Conservation (phyloP, 2,888 invertebrate species). For the Amblyjoppa fuscipennis region DNA sequence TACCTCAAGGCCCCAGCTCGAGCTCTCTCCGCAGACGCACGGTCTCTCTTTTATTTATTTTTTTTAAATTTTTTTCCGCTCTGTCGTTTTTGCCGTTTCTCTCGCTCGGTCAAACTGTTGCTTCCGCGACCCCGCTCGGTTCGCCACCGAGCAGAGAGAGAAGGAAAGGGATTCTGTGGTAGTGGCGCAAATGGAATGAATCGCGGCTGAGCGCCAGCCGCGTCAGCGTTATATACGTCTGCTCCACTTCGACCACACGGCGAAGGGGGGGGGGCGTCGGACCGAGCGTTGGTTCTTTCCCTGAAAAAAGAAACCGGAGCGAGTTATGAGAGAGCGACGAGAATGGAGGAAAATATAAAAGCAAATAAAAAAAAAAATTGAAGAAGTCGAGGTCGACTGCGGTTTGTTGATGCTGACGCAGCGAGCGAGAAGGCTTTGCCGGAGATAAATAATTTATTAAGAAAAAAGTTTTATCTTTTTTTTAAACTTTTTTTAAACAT, state of each 20-base stretch:
- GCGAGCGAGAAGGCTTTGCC: background rate
- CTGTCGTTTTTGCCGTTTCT: constrained; percentile 14
- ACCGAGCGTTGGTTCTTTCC: constrained; percentile 43
- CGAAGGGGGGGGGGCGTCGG: constrained; percentile 6
- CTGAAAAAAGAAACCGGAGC: constrained; percentile 28
- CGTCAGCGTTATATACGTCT: constrained; percentile 42
- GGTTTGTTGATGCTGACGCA: constrained; percentile 1
- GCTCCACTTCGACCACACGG: constrained; percentile 41
- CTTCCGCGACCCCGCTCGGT: constrained; percentile 48
- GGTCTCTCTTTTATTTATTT: background rate
- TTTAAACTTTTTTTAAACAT: background rate
- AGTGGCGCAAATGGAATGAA: constrained; percentile 54
- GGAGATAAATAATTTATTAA: constrained; percentile 30
- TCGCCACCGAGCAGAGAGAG: constrained; percentile 38
- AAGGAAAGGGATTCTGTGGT: constrained; percentile 14
- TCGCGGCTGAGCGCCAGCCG: constrained; percentile 30
- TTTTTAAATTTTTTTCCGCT: constrained; percentile 15
- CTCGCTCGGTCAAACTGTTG: constrained; percentile 65
- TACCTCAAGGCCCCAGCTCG: background rate
- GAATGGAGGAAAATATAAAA: constrained; percentile 23
- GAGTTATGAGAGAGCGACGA: constrained; percentile 18
- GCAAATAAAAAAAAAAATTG: background rate
- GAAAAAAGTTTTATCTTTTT: background rate
- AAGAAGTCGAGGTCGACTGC: constrained; percentile 3
- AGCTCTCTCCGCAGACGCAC: background rate